phyloP scores from a whole-genome alignment of 2,888 invertebrate species.

The Morpho achilles region DNA sequence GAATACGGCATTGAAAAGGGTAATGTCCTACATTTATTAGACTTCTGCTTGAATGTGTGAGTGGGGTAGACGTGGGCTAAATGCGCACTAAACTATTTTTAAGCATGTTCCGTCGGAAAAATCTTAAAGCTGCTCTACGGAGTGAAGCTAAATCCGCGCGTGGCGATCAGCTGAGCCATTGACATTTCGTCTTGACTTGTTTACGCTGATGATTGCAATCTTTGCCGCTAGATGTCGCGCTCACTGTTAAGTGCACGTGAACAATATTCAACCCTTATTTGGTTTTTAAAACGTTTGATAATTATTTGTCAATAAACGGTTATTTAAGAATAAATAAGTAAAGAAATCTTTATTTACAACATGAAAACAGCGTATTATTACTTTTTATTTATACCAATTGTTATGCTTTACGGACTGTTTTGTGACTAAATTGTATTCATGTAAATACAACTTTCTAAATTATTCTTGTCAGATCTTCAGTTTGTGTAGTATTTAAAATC shows the following conservation, averaged over 20 bases:
- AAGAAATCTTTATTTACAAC: background rate
- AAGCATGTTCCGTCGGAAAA: slow-evolving; percentile 56
- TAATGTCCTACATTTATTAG: slow-evolving; percentile 81
- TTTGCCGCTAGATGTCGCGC: slow-evolving; percentile 62
- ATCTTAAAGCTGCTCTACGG: slow-evolving; percentile 47
- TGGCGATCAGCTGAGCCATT: slow-evolving; percentile 74
- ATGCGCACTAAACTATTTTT: slow-evolving; percentile 74
- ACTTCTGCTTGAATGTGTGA: slow-evolving; percentile 51
- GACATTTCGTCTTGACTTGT: slow-evolving; percentile 69
- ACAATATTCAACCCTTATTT: slow-evolving; percentile 7
- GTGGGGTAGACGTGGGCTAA: slow-evolving; percentile 61
- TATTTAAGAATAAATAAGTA: background rate
- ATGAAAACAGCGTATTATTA: background rate
- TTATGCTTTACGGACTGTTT: slow-evolving; percentile 2
- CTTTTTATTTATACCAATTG: background rate
- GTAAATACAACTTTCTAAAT: slow-evolving; percentile 17
- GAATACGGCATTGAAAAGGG: slow-evolving; percentile 97
- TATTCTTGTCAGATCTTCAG: slow-evolving; percentile 6
- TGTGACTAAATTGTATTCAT: slow-evolving; percentile 1
- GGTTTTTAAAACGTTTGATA: background rate
- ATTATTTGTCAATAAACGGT: too few species aligned
- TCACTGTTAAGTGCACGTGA: background rate
- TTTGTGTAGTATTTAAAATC: background rate
- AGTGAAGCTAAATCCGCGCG: slow-evolving; percentile 48
- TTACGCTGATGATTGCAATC: slow-evolving; percentile 54